Evolutionary conservation across 2,888 invertebrate genomes (phyloP).

Genomic region (Lepidochrysops patricia): DNA sequence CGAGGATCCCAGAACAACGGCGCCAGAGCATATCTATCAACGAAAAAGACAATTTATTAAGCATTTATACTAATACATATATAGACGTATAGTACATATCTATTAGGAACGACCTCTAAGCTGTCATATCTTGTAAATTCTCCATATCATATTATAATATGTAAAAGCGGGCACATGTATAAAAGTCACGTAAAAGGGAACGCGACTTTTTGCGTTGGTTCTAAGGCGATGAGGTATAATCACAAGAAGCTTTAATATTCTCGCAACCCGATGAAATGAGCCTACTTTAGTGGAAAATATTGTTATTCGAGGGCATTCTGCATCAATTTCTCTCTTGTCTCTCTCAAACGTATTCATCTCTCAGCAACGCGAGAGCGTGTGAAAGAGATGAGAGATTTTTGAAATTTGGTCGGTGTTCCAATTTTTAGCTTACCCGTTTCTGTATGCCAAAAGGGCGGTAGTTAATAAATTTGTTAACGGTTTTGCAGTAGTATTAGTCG

Average conservation of each 20-base stretch:
- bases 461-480: slow-evolving; percentile 59
- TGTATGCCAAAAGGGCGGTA: slow-evolving; percentile 56
- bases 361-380: background rate
- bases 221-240: slow-evolving; percentile 44
- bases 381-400: background rate
- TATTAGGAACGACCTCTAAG: slow-evolving; percentile 68
- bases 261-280: slow-evolving; percentile 39
- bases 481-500: slow-evolving; percentile 62
- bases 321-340: background rate
- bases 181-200: slow-evolving; percentile 44
- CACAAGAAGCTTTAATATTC: slow-evolving; percentile 36
- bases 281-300: slow-evolving; percentile 56
- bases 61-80: slow-evolving; percentile 66
- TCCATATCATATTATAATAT: slow-evolving; percentile 71
- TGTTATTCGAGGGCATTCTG: slow-evolving; percentile 3
- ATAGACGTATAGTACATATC: slow-evolving; percentile 65
- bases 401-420: slow-evolving; percentile 21
- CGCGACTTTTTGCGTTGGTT: slow-evolving; percentile 25
- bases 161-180: slow-evolving; percentile 52
- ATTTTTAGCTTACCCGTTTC: slow-evolving; percentile 47
- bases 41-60: slow-evolving; percentile 66
- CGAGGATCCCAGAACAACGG: slow-evolving; percentile 62
- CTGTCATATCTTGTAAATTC: slow-evolving; percentile 70
- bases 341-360: background rate
- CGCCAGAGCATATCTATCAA: slow-evolving; percentile 53